Conservation (phyloP, 1,140 invertebrate species). For the Nomia melanderi region DNA sequence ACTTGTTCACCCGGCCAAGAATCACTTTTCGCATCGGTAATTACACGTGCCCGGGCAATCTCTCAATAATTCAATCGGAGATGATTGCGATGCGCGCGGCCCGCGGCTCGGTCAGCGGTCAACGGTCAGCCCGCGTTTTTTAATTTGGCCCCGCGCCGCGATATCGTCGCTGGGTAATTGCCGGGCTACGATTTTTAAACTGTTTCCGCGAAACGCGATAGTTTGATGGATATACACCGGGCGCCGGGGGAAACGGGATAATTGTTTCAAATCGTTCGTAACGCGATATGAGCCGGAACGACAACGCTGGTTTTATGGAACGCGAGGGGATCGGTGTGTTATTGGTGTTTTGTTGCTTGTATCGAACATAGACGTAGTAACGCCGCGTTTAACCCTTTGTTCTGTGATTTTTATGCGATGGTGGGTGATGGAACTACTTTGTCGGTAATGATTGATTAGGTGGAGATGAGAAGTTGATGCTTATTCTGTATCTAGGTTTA, state of each 20-base stretch:
- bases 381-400: too few relatives aligned
- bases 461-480: too few relatives aligned
- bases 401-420: too few relatives aligned
- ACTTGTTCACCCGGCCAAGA: constrained; percentile 65
- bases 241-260: not conserved
- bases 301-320: too few relatives aligned
- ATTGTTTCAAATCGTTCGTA: not conserved
- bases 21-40: constrained; percentile 78
- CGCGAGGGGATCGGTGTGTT: too few relatives aligned
- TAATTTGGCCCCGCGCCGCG: constrained; percentile 1
- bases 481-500: too few relatives aligned
- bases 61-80: constrained; percentile 76
- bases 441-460: too few relatives aligned
- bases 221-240: not conserved
- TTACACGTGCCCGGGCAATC: constrained; percentile 71
- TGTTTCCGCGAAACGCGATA: constrained; percentile 25
- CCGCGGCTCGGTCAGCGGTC: too few relatives aligned
- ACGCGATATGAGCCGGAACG: not conserved
- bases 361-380: too few relatives aligned
- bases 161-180: constrained; percentile 26
- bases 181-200: not conserved
- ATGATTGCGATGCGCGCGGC: constrained; percentile 56
- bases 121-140: constrained; percentile 6
- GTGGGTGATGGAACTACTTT: too few relatives aligned
- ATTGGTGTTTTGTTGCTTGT: too few relatives aligned